phyloP scores from a whole-genome alignment of 2,888 invertebrate species.

The Antheraea assamensis region DNA sequence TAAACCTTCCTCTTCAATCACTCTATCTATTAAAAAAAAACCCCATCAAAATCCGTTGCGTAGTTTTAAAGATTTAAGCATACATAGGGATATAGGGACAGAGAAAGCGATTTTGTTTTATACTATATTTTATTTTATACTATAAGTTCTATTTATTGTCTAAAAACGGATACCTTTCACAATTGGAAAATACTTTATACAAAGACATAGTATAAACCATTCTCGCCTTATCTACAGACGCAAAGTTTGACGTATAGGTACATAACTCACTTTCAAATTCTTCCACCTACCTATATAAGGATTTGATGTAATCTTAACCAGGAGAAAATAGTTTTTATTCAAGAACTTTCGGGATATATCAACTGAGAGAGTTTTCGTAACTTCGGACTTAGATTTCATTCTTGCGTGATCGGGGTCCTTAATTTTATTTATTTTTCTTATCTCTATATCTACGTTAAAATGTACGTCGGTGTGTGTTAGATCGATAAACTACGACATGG shows the following conservation, averaged over 20 bases:
- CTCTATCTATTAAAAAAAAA: too few relatives aligned
- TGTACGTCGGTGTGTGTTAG: too few relatives aligned
- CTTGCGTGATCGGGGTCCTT: neutral
- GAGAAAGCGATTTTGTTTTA: too few relatives aligned
- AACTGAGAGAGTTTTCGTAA: neutral
- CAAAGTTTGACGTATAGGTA: neutral
- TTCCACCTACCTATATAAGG: neutral
- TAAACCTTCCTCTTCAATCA: too few relatives aligned
- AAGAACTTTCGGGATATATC: constrained; percentile 4
- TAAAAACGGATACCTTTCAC: neutral
- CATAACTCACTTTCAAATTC: neutral
- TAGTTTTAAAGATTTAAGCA: too few relatives aligned
- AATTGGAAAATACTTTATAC: neutral
- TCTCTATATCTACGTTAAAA: too few relatives aligned
- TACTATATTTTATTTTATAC: too few relatives aligned
- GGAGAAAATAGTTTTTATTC: constrained; percentile 19
- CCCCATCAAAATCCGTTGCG: too few relatives aligned
- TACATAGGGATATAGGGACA: too few relatives aligned
- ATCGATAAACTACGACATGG: too few relatives aligned
- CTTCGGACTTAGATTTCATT: constrained; percentile 9
- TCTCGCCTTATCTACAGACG: neutral
- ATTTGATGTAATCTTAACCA: constrained; percentile 13
- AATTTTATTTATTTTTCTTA: neutral
- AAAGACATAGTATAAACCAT: neutral
- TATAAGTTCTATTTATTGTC: too few relatives aligned